Conservation (phyloP, 2,888 invertebrate genomes). For the Linnaemya vulpina region DNA sequence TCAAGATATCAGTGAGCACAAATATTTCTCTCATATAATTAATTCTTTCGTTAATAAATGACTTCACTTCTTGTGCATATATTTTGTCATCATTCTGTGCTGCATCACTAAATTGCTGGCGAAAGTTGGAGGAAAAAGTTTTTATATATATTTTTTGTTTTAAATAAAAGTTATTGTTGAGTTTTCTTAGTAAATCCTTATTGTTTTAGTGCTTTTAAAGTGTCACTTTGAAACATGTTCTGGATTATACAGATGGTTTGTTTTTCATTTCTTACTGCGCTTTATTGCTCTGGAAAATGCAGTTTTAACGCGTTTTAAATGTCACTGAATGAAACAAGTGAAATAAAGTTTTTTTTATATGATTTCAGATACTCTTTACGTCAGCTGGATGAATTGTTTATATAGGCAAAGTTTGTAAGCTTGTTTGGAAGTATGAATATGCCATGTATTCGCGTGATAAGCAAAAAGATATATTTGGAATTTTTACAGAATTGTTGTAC, state of each 20-base stretch:
- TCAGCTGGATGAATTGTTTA: slow-evolving; percentile 5
- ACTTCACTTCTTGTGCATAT: not conserved
- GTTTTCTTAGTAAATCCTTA: slow-evolving; percentile 24
- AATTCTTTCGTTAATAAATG: not conserved
- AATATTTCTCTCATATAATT: not conserved
- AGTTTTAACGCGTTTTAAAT: slow-evolving; percentile 43
- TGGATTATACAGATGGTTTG: slow-evolving; percentile 39
- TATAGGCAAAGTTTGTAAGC: not conserved
- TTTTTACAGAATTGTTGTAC: too few species aligned
- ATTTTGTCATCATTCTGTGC: not conserved
- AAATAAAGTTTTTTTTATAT: slow-evolving; percentile 10
- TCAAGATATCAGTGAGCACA: too few species aligned
- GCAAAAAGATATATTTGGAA: too few species aligned
- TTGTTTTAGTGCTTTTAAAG: slow-evolving; percentile 29
- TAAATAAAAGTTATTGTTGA: slow-evolving; percentile 18
- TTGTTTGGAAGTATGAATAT: not conserved
- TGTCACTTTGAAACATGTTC: slow-evolving; percentile 44
- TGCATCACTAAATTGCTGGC: not conserved
- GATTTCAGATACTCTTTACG: not conserved
- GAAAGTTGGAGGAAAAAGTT: too few species aligned
- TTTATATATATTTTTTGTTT: not conserved
- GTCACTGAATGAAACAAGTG: not conserved
- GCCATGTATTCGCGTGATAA: too few species aligned
- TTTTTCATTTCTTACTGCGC: not conserved
- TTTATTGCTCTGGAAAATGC: not conserved